Conservation (phyloP, 2,888 invertebrate species). For the Drymonia ruficornis region DNA sequence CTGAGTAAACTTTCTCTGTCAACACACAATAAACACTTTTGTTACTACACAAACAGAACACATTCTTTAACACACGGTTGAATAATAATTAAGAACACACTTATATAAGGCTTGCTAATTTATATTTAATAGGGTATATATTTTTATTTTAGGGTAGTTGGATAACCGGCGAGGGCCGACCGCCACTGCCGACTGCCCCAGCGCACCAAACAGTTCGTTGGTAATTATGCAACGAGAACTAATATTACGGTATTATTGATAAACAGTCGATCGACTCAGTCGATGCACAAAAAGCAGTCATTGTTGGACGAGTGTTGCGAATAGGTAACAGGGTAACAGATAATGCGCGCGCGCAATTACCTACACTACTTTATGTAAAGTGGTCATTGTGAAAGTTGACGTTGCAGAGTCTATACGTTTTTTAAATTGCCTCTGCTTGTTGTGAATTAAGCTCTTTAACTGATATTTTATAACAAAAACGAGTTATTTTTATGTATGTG, state of each 20-base stretch:
- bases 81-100: background rate
- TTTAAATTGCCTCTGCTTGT: background rate
- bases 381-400: conserved; percentile 30
- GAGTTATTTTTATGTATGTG: background rate
- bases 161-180: conserved; percentile 55
- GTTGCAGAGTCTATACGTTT: conserved; percentile 3
- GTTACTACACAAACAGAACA: conserved; percentile 18
- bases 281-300: conserved; percentile 39
- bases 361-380: conserved; percentile 17
- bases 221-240: conserved; percentile 66
- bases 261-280: conserved; percentile 35
- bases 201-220: conserved; percentile 50
- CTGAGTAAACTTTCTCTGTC: conserved; percentile 51
- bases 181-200: conserved; percentile 56
- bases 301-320: conserved; percentile 37
- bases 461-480: background rate
- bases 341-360: conserved; percentile 24
- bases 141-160: conserved; percentile 23
- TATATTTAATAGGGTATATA: conserved; percentile 10
- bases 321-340: conserved; percentile 20
- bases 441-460: background rate
- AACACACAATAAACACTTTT: conserved; percentile 35
- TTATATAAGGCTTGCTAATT: background rate
- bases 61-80: conserved; percentile 9
- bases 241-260: conserved; percentile 66